Percentiles rank a stretch among this genome's conserved stretches.
Evolutionary conservation across 2,797 vertebrate genomes (phyloP).

Genomic region (Lutjanus argentimaculatus): DNA sequence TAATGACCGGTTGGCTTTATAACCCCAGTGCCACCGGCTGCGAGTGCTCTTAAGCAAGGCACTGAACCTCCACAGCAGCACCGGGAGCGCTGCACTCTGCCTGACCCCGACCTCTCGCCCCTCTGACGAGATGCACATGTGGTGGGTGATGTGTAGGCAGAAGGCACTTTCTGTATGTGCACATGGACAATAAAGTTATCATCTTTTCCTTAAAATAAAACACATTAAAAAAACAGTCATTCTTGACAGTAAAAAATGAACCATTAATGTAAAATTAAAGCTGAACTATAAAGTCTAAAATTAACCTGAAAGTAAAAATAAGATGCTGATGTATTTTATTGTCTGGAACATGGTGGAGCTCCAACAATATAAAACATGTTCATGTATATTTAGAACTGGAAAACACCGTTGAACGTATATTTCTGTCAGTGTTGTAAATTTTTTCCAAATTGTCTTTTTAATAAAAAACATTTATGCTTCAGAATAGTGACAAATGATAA

Average conservation of each 20-base stretch:
- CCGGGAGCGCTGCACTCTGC: not conserved
- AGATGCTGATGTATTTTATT: too few species aligned
- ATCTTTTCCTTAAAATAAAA: too few species aligned
- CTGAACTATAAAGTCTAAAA: not conserved
- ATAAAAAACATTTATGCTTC: not conserved
- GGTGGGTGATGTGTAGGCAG: not conserved
- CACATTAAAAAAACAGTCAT: not conserved
- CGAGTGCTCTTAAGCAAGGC: not conserved
- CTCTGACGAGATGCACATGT: not conserved
- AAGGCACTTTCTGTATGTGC: not conserved
- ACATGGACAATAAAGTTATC: not conserved
- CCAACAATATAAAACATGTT: too few species aligned
- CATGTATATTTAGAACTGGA: too few species aligned
- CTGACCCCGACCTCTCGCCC: not conserved
- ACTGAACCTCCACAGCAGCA: not conserved
- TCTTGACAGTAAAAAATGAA: too few species aligned
- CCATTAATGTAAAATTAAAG: too few species aligned
- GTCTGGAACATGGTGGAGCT: not conserved
- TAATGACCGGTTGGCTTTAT: not conserved
- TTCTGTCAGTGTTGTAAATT: not conserved
- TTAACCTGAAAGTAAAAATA: not conserved
- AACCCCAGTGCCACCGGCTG: not conserved
- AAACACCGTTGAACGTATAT: not conserved
- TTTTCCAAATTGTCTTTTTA: not conserved
- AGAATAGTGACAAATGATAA: not conserved